These are phyloP conservation scores for Psittacula derbiana DNA, from an alignment of 2,797 vertebrate genomes.

Conservation along the genomic window DNA sequence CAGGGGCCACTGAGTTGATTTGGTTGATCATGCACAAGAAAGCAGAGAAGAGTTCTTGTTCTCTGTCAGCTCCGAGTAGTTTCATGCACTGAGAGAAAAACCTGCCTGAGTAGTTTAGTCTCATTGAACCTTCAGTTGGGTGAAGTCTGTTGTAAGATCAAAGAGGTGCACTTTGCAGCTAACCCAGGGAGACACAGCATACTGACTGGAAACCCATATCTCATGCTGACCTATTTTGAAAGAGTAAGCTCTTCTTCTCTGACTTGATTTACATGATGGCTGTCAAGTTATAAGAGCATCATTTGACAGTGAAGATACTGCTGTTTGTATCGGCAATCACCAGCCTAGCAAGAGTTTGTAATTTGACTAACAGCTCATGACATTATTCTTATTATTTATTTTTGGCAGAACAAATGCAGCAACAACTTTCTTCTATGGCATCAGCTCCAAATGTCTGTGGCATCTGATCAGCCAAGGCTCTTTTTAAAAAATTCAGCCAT, in stretches of 20 bases:
- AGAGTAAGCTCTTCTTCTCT: constrained; percentile 1
- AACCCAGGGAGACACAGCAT: background rate
- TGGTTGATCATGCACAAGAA: background rate
- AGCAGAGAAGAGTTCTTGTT: background rate
- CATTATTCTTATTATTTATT: constrained; percentile 66
- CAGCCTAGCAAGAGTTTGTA: constrained; percentile 63
- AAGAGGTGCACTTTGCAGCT: background rate
- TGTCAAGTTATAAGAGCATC: constrained; percentile 32
- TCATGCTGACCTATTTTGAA: constrained; percentile 21
- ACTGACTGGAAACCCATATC: background rate
- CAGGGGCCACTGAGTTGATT: background rate
- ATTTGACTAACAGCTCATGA: constrained; percentile 72
- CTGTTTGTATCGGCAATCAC: constrained; percentile 66
- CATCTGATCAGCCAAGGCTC: constrained; percentile 63
- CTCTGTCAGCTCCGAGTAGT: background rate
- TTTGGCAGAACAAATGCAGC: constrained; percentile 74
- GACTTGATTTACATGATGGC: constrained; percentile 15
- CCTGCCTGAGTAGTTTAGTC: background rate
- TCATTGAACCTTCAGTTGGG: fast-evolving
- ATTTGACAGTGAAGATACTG: constrained; percentile 54
- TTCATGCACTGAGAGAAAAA: background rate
- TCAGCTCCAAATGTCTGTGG: constrained; percentile 70
- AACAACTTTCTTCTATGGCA: constrained; percentile 63
- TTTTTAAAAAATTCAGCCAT: constrained; percentile 67
- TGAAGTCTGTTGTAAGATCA: background rate